These are phyloP conservation scores for Galaxias olidus DNA, from an alignment of 2,797 vertebrate species.

Conservation along the genomic window DNA sequence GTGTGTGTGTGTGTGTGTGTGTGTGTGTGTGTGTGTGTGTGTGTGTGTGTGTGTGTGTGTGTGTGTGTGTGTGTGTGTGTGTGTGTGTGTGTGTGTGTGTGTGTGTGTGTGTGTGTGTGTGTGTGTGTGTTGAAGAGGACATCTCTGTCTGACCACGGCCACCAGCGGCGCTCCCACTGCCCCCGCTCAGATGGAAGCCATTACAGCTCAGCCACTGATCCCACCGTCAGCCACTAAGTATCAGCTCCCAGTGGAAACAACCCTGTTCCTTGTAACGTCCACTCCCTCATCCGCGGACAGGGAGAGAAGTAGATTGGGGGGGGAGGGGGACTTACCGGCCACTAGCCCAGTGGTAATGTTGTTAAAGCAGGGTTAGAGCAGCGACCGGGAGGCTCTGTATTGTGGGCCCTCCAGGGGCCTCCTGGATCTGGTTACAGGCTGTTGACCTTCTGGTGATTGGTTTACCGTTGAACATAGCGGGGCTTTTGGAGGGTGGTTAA, in stretches of 20 bases:
- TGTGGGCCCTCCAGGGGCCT: constrained; percentile 45
- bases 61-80: no score
- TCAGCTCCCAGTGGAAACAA: constrained; percentile 20
- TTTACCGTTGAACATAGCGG: constrained; percentile 6
- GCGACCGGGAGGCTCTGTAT: constrained; percentile 9
- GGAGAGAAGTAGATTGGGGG: constrained; percentile 1
- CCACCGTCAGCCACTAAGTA: constrained; percentile 19
- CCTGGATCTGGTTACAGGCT: constrained; percentile 44
- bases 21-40: no score
- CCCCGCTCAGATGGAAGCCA: constrained; percentile 12
- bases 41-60: no score
- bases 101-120: no score
- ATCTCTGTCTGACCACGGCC: no score
- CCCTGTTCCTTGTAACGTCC: constrained; percentile 14
- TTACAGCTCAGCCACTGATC: constrained; percentile 23
- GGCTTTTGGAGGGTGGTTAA: neutral
- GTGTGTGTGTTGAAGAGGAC: no score
- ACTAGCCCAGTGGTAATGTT: constrained; percentile 12
- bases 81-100: no score
- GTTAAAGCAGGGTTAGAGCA: constrained; percentile 18
- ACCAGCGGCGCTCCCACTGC: neutral
- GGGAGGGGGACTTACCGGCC: no score
- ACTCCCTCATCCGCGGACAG: constrained; percentile 22
- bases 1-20: no score
- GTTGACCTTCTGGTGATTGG: constrained; percentile 33